Base-by-base conservation (phyloP, 2,113 vertebrate species). In the Puntigrus tetrazona region DNA sequence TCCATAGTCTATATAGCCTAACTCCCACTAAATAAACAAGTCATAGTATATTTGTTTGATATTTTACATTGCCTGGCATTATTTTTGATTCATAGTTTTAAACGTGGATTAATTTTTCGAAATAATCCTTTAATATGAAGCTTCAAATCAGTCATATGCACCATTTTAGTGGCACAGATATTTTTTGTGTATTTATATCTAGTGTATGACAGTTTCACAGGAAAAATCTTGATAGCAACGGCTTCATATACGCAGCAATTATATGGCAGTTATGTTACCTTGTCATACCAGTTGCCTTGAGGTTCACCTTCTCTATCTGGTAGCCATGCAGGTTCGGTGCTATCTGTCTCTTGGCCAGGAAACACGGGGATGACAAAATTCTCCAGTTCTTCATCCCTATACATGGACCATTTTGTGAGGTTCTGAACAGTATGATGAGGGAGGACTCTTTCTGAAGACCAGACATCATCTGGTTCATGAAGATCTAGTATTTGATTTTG, bases 211-310 rank as follows among this genome's bases (percentile, higher is more conserved):
- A 75, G 29, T 74, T 74, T n/a, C 41, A 45, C 25, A 52, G 45
- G 45, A 20, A 52, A 31, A 20, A 4, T 76, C 74, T 55, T n/a
- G 16, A 76, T 55, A 31, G 18, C 18, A 52, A 76, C 14, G 0
- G 5, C 1, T 34, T 77, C 29, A 34, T 36, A 47, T 74, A 29
- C 8, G 45, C 2, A 43, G 38, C 25, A 61, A 25, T 7, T 52
- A 70, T 67, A 59, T 82, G 41, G 76, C 81, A 84, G 74, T 78
- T 73, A 6, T 2, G 45, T 94, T 97, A 99, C 98, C 98, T 98
- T 97, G 89, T 94, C 95, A 91, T 92, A 94, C 96, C 96, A 97
- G 76, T 92, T 89, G 27, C 94, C 94, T 86, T 94, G 91, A 82
- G 88, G 93, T 87, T 94, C 93, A 86, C 93, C 94, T 86, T 94